phyloP scores from a whole-genome alignment of 2,888 invertebrate species.

The Hylaea fasciaria region DNA sequence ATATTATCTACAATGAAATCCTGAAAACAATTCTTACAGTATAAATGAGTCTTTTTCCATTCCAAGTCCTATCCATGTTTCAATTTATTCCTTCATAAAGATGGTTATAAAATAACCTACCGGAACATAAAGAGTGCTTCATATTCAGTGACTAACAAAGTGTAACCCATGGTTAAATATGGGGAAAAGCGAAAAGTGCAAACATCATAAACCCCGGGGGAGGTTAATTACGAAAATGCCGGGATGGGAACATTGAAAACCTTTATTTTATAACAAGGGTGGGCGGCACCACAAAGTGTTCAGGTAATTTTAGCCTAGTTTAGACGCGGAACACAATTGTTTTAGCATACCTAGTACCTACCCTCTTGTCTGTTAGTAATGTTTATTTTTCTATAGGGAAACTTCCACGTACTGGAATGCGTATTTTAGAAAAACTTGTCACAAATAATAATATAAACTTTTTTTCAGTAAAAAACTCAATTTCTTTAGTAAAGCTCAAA shows the following conservation, averaged over 20 bases:
- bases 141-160: constrained; percentile 32
- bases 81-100: constrained; percentile 15
- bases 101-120: constrained; percentile 11
- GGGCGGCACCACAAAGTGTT: constrained; percentile 8
- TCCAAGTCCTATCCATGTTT: background rate
- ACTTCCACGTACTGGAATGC: no score
- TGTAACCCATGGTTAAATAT: constrained; percentile 29
- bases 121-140: constrained; percentile 26
- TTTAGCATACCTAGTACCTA: no score
- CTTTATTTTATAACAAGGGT: constrained; percentile 29
- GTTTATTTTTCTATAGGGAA: no score
- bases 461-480: no score
- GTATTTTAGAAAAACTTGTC: no score
- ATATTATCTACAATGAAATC: no score
- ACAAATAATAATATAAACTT: no score
- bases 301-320: constrained; percentile 12
- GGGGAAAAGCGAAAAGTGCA: constrained; percentile 35
- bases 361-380: no score
- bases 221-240: constrained; percentile 34
- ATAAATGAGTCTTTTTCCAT: background rate
- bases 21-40: no score
- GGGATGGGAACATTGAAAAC: constrained; percentile 28
- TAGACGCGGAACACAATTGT: no score
- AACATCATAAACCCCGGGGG: constrained; percentile 35
- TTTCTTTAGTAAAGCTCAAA: no score